A percentile compares a stretch with the other conserved stretches of the same genome.
These are phyloP conservation scores for Lagorchestes hirsutus DNA, from an alignment of 2,797 vertebrate species.

Conservation along the genomic window DNA sequence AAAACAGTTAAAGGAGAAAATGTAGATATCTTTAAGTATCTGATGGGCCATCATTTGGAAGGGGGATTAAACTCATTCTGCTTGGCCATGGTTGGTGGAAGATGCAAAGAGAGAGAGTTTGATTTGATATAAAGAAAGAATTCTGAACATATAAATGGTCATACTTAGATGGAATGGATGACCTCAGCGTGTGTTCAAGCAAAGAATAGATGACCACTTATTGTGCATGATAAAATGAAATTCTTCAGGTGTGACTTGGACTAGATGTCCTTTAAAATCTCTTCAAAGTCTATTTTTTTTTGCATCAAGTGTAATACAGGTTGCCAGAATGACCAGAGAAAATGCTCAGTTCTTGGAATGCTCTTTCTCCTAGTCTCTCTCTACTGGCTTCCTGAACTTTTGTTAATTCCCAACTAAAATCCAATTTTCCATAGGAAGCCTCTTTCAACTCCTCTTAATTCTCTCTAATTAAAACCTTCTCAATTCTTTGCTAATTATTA, in stretches of 20 bases:
- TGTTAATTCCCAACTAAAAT: no score
- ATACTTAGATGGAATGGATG: no score
- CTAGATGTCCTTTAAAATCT: not conserved
- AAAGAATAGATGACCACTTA: no score
- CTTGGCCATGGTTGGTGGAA: not conserved
- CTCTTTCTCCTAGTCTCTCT: no score
- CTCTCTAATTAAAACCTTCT: no score
- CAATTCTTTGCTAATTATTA: not conserved
- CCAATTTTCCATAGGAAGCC: no score
- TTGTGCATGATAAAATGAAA: not conserved
- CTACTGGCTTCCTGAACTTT: no score
- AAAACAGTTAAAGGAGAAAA: not conserved
- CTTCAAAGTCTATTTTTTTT: not conserved
- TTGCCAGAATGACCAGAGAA: not conserved
- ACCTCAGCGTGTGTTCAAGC: no score
- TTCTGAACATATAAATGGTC: no score
- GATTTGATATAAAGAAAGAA: not conserved
- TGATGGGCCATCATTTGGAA: not conserved
- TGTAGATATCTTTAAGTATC: not conserved
- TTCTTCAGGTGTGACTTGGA: not conserved
- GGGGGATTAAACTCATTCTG: not conserved
- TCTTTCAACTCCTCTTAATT: no score
- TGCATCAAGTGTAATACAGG: not conserved
- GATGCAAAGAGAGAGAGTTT: not conserved
- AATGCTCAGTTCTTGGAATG: not conserved